phyloP scores from a whole-genome alignment of 2,888 invertebrate species.

The Diadromus collaris region DNA sequence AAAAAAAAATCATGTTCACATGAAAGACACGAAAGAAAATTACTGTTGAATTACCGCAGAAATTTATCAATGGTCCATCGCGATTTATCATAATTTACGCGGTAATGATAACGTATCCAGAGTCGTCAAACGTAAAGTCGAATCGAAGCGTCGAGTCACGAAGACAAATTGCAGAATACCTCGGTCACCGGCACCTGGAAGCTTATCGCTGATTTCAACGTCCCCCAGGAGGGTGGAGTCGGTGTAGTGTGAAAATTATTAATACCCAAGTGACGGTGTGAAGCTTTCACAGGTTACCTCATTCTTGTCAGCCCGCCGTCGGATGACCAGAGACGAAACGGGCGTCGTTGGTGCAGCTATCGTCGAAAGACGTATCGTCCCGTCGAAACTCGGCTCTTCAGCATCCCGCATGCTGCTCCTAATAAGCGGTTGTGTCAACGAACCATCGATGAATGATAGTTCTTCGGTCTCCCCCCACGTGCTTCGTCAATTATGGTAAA shows the following conservation, averaged over 20 bases:
- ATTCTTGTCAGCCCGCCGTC: constrained; percentile 60
- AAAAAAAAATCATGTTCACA: constrained; percentile 10
- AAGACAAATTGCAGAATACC: constrained; percentile 72
- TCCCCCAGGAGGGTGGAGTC: constrained; percentile 35
- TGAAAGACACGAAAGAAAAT: constrained; percentile 23
- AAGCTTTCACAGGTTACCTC: constrained; percentile 50
- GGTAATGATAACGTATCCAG: constrained; percentile 24
- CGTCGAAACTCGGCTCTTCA: constrained; percentile 16
- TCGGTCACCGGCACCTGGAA: neutral
- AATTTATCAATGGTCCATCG: constrained; percentile 36
- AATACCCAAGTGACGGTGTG: constrained; percentile 63
- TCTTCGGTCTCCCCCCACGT: constrained; percentile 24
- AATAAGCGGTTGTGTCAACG: constrained; percentile 70
- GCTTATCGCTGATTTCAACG: constrained; percentile 51
- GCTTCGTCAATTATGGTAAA: constrained; percentile 69
- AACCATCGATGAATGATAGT: constrained; percentile 64
- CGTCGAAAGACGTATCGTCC: constrained; percentile 59
- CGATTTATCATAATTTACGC: constrained; percentile 45
- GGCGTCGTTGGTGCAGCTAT: constrained; percentile 6
- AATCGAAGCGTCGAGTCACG: constrained; percentile 71
- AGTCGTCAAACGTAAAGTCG: constrained; percentile 33
- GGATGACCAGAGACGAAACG: neutral
- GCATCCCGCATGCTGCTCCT: constrained; percentile 50
- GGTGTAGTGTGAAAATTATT: constrained; percentile 66
- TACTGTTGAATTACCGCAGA: constrained; percentile 32